Conservation (phyloP, 2,888 invertebrate species). For the Polyommatus iphigenia region DNA sequence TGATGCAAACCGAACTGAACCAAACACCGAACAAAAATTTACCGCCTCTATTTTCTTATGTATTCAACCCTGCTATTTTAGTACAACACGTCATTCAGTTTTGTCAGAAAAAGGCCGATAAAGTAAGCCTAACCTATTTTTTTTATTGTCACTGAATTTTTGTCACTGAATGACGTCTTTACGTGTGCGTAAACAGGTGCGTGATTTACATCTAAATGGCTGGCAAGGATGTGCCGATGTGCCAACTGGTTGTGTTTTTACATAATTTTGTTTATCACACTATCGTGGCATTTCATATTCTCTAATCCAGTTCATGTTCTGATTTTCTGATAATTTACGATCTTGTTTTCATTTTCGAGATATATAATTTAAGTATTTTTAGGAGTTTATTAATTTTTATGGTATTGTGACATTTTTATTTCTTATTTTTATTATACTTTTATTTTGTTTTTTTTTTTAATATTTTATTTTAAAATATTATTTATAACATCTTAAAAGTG, state of each 20-base stretch:
- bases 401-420: neutral
- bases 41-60: too few species aligned
- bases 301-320: conserved; percentile 12
- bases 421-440: too few species aligned
- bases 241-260: neutral
- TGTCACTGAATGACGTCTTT: neutral
- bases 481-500: neutral
- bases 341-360: conserved; percentile 2
- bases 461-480: neutral
- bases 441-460: neutral
- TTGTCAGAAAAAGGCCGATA: neutral
- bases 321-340: neutral
- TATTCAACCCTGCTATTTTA: too few species aligned
- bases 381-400: neutral
- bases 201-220: neutral
- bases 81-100: too few species aligned
- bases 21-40: too few species aligned
- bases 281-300: neutral
- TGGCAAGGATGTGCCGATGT: conserved; percentile 18
- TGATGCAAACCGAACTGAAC: too few species aligned
- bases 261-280: conserved; percentile 1
- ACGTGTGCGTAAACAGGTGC: neutral
- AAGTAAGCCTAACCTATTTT: neutral
- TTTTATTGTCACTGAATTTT: neutral
- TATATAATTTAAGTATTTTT: neutral